Conservation (phyloP, 2,113 vertebrate species). For the Xenopus laevis region DNA sequence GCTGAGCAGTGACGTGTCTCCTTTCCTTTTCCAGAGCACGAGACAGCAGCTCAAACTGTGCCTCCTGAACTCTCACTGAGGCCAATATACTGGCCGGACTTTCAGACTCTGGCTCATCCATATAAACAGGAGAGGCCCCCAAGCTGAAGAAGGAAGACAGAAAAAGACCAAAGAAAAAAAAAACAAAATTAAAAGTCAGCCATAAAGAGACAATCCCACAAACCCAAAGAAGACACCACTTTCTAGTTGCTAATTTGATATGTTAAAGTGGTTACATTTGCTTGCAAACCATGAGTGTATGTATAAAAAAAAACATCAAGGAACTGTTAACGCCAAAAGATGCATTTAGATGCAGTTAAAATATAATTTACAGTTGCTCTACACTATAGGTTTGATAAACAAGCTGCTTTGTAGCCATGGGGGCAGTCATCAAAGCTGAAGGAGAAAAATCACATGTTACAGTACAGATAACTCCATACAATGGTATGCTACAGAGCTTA, state of each 20-base stretch:
- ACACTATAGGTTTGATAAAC: too few relatives aligned
- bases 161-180: constrained; percentile 44
- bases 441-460: too few relatives aligned
- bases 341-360: too few relatives aligned
- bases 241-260: not conserved
- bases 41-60: constrained; percentile 98
- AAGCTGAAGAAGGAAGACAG: constrained; percentile 54
- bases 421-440: too few relatives aligned
- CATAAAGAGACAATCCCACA: constrained; percentile 30
- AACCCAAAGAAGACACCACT: constrained; percentile 21
- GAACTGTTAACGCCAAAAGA: too few relatives aligned
- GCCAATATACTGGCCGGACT: constrained; percentile 98
- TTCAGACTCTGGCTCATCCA: constrained; percentile 92
- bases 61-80: constrained; percentile 98
- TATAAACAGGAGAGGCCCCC: constrained; percentile 58
- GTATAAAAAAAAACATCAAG: too few relatives aligned
- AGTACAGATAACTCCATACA: too few relatives aligned
- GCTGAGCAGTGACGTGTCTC: constrained; percentile 88
- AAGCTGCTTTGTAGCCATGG: too few relatives aligned
- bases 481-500: too few relatives aligned
- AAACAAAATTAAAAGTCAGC: constrained; percentile 21
- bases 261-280: too few relatives aligned
- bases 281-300: too few relatives aligned
- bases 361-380: too few relatives aligned
- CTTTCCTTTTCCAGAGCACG: constrained; percentile 96